Conservation (phyloP, 2,797 vertebrate genomes). For the Cephalopachus bancanus region DNA sequence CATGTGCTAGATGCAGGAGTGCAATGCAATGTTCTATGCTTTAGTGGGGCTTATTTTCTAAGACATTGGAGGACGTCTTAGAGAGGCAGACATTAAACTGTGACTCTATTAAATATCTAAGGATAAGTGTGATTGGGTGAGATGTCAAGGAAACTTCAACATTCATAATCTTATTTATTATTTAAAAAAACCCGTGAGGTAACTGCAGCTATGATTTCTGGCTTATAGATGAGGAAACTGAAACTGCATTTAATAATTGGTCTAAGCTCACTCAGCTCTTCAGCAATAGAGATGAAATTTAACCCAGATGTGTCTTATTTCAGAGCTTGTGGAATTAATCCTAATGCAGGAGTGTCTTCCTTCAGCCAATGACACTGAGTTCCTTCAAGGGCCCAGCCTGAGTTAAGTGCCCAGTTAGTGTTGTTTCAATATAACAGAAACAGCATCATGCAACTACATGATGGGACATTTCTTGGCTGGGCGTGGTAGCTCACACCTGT, state of each 20-base stretch:
- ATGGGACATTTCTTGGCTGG: background rate
- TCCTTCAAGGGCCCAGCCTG: background rate
- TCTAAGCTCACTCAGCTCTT: background rate
- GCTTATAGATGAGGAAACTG: background rate
- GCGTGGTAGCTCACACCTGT: too few species aligned
- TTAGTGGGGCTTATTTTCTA: background rate
- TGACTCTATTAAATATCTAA: background rate
- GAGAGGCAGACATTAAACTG: background rate
- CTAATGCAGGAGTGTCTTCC: background rate
- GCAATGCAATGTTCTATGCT: background rate
- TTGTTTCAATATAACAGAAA: background rate
- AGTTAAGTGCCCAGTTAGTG: background rate
- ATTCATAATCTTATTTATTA: constrained; percentile 37
- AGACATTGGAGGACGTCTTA: background rate
- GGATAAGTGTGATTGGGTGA: background rate
- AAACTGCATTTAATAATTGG: background rate
- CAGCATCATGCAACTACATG: background rate
- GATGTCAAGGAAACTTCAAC: constrained; percentile 29
- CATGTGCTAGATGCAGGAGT: background rate
- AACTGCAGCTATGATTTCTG: background rate
- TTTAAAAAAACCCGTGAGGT: background rate
- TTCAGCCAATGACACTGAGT: background rate
- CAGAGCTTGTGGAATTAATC: constrained; percentile 33
- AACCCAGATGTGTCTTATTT: background rate
- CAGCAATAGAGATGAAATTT: background rate